A percentile compares a stretch with the other conserved stretches of the same genome.
These are phyloP conservation scores for Anoplopoma fimbria DNA, from an alignment of 2,113 vertebrate genomes.

Conservation along the genomic window DNA sequence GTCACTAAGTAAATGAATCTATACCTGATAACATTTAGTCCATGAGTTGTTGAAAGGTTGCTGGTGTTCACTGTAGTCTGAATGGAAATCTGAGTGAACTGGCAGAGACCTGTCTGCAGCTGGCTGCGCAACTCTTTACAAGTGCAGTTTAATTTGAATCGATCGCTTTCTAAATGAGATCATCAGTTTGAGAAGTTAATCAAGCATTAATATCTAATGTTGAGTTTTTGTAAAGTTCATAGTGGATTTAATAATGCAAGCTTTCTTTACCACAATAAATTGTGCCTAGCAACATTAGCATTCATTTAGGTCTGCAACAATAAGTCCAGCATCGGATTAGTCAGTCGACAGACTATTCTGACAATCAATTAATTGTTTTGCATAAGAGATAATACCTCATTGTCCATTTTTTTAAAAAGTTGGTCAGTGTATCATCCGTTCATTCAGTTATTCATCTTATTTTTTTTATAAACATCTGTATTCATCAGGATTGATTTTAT, in stretches of 20 bases:
- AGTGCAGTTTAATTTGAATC: background rate
- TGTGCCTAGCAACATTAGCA: background rate
- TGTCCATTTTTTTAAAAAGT: background rate
- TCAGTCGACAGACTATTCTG: background rate
- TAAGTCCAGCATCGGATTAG: too few species aligned
- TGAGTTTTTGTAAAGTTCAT: background rate
- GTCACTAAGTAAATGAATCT: slow-evolving; percentile 22
- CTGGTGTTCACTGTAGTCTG: slow-evolving; percentile 10
- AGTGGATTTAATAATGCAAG: background rate
- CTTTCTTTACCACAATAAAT: background rate
- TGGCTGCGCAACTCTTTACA: background rate
- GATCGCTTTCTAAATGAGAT: background rate
- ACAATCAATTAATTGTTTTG: background rate
- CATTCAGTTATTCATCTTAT: background rate
- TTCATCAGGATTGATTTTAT: background rate
- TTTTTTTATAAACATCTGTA: background rate
- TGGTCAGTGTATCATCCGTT: background rate
- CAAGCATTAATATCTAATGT: too few species aligned
- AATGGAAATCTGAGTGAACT: slow-evolving; percentile 39
- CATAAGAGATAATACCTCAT: background rate
- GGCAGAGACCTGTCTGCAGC: slow-evolving; percentile 11
- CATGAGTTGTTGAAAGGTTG: background rate
- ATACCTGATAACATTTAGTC: slow-evolving; percentile 6
- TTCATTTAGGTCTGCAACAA: background rate
- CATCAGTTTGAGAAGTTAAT: background rate